phyloP scores from a whole-genome alignment of 2,797 vertebrate genomes.

The Rousettus madagascariensis region DNA sequence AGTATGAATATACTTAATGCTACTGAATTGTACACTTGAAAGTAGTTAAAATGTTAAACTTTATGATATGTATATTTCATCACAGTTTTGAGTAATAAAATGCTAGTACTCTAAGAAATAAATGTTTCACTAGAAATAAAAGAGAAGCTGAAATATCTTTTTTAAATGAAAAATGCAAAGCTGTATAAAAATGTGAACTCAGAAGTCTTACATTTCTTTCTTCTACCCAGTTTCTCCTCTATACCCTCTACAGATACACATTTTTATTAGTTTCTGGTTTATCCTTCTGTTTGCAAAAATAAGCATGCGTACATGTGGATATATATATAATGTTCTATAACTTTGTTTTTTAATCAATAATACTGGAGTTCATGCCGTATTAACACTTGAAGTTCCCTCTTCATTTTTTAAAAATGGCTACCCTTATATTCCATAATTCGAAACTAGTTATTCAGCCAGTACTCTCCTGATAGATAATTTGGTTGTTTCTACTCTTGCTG shows the following conservation, averaged over 20 bases:
- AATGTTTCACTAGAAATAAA: slow-evolving; percentile 23
- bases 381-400: not conserved
- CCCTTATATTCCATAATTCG: not conserved
- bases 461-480: not conserved
- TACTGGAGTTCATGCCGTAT: not conserved
- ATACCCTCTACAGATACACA: not conserved
- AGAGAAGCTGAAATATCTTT: not conserved
- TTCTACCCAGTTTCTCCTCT: not conserved
- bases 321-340: not conserved
- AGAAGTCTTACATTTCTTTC: not conserved
- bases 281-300: slow-evolving; percentile 42
- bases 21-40: not conserved
- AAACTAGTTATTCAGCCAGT: not conserved
- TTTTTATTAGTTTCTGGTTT: slow-evolving; percentile 10
- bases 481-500: slow-evolving; percentile 4
- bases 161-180: not conserved
- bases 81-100: not conserved
- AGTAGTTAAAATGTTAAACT: not conserved
- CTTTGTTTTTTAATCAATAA: slow-evolving; percentile 15
- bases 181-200: not conserved
- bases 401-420: not conserved
- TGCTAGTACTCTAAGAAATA: not conserved
- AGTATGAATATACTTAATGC: not conserved
- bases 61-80: not conserved
- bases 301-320: not conserved